Base-by-base conservation (phyloP, 2,797 vertebrate genomes). In the Limnodromus scolopaceus region DNA sequence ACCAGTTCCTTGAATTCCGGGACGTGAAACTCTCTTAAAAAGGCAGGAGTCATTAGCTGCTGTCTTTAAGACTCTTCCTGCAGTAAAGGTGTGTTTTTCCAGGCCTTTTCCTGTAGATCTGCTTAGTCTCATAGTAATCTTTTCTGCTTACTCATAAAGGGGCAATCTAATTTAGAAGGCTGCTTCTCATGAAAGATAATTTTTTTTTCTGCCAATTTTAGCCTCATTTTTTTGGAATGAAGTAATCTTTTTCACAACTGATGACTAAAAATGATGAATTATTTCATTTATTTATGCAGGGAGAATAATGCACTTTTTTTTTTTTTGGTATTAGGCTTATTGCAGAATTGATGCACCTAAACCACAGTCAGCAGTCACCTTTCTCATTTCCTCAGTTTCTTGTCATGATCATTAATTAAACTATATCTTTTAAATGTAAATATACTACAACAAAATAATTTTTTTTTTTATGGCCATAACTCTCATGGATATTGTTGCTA, bases 101-200 rank as follows among this genome's bases (percentile, higher is more conserved):
- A 91, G 69, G 46, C 27, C 45, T 85, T 93, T 83, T 85, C 49
- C 78, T 80, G 36, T 84, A 84, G 75, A 65, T 66, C 77, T 92
- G 76, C 79, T 87, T 95, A 91, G 84, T 61, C 45, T 94, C 53
- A 85, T 61, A 80, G 86, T 89, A 95, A 86, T 96, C 43, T 91
- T 95, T 97, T 90, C 54, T 95, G 84, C 95, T 95, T 95, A 92
- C 92, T 94, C 92, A 89, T 91, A 87, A 91, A 94, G 36, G 43
- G 54, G 25, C 72, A 95, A 95, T 96, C 78, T 93, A 90, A 95
- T 94, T 96, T 94, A 93, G 66, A 87, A 84, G 46, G 12, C 75
- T 82, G 43, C 34, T 88, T 93, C 65, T 70, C 36, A 60, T 84
- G 85, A 72, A 87, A 84, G 55, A 60, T 83, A 79, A 63, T 79